phyloP scores from a whole-genome alignment of 53 echinoderm and acorn worm genomes.

The Paelopatides confundens region DNA sequence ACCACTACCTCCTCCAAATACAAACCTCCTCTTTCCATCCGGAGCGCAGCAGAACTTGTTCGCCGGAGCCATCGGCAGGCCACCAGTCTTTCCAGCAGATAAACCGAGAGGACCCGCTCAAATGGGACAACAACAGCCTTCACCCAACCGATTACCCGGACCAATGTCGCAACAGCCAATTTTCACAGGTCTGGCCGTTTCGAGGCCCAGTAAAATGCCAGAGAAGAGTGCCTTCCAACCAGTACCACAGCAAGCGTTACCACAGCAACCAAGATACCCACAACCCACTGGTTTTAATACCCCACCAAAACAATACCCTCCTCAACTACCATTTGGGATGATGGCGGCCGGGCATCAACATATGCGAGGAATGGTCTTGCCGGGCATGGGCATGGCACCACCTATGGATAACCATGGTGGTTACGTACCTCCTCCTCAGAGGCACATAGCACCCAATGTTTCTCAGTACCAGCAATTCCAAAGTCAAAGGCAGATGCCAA shows the following conservation, averaged over 20 bases:
- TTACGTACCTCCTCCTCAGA: background rate
- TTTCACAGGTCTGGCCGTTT: background rate
- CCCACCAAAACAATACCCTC: slow-evolving; percentile 5
- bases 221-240: slow-evolving; percentile 38
- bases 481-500: background rate
- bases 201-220: background rate
- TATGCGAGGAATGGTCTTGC: slow-evolving; percentile 5
- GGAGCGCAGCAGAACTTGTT: background rate
- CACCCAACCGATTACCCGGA: background rate
- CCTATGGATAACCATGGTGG: background rate
- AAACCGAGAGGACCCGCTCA: background rate
- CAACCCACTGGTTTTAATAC: background rate
- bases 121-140: too few species aligned
- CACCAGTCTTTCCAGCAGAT: background rate
- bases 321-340: background rate
- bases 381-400: background rate
- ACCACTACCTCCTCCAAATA: slow-evolving; percentile 1
- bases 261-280: background rate
- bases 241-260: slow-evolving; percentile 14
- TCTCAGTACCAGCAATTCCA: background rate
- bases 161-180: background rate
- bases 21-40: slow-evolving; percentile 4
- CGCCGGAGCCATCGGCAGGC: background rate
- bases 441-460: background rate
- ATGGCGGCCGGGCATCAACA: background rate